phyloP scores from a whole-genome alignment of 2,113 vertebrate species.

The Semicossyphus pulcher region DNA sequence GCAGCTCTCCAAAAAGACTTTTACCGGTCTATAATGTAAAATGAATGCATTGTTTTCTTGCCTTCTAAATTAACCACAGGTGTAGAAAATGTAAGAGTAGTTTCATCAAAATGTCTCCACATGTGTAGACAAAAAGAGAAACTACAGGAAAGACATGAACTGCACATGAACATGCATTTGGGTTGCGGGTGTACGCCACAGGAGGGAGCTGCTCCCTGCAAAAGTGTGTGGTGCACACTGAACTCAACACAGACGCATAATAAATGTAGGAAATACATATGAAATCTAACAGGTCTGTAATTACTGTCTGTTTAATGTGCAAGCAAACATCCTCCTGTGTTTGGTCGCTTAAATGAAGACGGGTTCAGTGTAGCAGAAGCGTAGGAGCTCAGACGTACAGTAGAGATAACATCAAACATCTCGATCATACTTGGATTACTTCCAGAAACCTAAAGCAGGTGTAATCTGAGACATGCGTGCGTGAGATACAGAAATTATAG shows the following conservation, averaged over 20 bases:
- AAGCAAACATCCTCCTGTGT: neutral
- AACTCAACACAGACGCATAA: too few species aligned
- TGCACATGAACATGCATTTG: neutral
- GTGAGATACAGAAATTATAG: neutral
- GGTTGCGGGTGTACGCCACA: constrained; percentile 48
- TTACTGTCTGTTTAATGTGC: too few species aligned
- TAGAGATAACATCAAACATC: neutral
- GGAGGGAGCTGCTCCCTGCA: constrained; percentile 59
- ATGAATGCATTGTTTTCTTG: neutral
- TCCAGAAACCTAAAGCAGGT: neutral
- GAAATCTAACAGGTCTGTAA: too few species aligned
- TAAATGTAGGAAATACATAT: too few species aligned
- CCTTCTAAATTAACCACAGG: neutral
- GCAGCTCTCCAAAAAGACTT: neutral
- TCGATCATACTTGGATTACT: neutral
- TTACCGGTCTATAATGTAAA: neutral
- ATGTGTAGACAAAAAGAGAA: neutral
- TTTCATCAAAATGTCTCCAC: neutral
- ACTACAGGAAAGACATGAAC: neutral
- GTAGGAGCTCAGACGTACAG: neutral
- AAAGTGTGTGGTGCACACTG: neutral
- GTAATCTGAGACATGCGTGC: neutral
- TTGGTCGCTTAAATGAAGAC: neutral
- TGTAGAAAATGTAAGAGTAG: neutral
- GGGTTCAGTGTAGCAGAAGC: constrained; percentile 7